Evolutionary conservation across 2,113 vertebrate species (phyloP).

Genomic region (Cygnus buccinator): DNA sequence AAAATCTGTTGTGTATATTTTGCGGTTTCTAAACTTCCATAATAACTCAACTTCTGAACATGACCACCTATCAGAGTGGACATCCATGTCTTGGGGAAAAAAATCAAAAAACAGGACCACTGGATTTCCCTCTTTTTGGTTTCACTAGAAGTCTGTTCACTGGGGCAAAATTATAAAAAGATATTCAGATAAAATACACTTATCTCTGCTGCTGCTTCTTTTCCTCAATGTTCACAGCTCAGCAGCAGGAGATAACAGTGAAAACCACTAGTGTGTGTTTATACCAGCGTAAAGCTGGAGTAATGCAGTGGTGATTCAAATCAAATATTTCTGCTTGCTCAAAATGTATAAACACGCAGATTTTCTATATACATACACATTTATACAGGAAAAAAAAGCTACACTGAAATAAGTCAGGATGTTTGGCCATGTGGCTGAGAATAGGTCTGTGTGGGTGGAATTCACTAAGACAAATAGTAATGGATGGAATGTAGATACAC

Average conservation of each 20-base stretch:
- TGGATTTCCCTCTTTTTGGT: not conserved
- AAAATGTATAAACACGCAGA: not conserved
- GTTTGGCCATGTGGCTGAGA: constrained; percentile 33
- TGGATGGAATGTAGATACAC: not conserved
- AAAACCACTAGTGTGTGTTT: constrained; percentile 48
- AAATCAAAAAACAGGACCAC: not conserved
- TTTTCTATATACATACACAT: constrained; percentile 32
- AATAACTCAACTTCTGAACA: constrained; percentile 12
- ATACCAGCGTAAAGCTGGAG: constrained; percentile 22
- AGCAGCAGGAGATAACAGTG: constrained; percentile 20
- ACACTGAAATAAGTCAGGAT: constrained; percentile 15
- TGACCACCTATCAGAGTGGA: not conserved
- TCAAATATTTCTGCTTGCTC: constrained; percentile 42
- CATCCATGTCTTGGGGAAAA: not conserved
- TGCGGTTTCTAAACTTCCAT: constrained; percentile 53
- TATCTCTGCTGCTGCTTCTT: constrained; percentile 39
- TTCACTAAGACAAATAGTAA: not conserved
- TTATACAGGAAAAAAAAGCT: not conserved
- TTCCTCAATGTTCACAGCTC: constrained; percentile 1
- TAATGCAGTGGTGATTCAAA: constrained; percentile 24
- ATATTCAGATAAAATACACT: not conserved
- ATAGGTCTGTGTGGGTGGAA: constrained; percentile 6
- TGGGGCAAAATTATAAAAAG: not conserved
- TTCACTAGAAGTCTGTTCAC: not conserved
- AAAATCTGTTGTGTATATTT: constrained; percentile 40